Evolutionary conservation across 2,888 invertebrate genomes (phyloP).

Genomic region (Noctua comes): DNA sequence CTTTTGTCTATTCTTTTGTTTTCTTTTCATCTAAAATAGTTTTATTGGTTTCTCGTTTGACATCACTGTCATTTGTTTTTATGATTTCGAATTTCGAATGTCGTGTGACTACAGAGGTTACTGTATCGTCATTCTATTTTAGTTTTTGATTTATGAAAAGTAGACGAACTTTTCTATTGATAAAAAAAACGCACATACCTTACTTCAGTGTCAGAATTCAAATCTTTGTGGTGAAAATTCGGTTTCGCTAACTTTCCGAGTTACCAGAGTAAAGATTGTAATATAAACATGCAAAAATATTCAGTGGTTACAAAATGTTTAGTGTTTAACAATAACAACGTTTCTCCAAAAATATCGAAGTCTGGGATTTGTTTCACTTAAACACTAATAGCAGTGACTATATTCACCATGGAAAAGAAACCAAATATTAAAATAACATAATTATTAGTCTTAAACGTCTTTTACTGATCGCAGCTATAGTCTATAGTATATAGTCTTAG

Average conservation of each 20-base stretch:
- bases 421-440: neutral
- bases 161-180: slow-evolving; percentile 6
- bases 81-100: slow-evolving; percentile 47
- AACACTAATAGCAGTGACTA: neutral
- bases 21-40: slow-evolving; percentile 42
- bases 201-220: neutral
- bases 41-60: slow-evolving; percentile 41
- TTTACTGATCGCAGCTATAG: neutral
- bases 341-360: slow-evolving; percentile 34
- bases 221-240: slow-evolving; percentile 4
- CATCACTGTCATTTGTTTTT: slow-evolving; percentile 32
- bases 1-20: slow-evolving; percentile 60
- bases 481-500: no score
- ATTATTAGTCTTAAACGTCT: neutral
- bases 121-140: slow-evolving; percentile 26
- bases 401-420: neutral
- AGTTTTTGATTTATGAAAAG: slow-evolving; percentile 15
- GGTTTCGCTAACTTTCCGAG: slow-evolving; percentile 8
- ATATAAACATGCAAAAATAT: slow-evolving; percentile 51
- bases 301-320: slow-evolving; percentile 31
- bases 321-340: slow-evolving; percentile 39
- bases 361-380: slow-evolving; percentile 37
- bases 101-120: slow-evolving; percentile 28
- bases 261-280: slow-evolving; percentile 33
- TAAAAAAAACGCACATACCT: slow-evolving; percentile 1